Conservation (phyloP, 2,113 vertebrate genomes). For the Willisornis vidua region DNA sequence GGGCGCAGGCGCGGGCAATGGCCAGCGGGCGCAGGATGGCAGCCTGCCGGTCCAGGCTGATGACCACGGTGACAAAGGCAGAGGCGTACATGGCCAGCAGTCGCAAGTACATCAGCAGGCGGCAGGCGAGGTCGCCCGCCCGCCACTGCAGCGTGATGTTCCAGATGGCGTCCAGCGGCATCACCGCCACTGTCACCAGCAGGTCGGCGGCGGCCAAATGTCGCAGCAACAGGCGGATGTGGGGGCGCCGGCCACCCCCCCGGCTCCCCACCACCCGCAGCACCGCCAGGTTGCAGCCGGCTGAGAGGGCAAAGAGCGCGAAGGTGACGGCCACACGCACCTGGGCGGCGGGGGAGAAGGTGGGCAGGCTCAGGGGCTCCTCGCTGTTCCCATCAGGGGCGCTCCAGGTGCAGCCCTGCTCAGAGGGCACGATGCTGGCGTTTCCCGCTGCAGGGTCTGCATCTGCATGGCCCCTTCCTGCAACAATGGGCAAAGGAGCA, state of each 20-base stretch:
- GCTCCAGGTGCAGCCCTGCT: neutral
- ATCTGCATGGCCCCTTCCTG: neutral
- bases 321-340: constrained; percentile 83
- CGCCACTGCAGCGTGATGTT: constrained; percentile 89
- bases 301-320: constrained; percentile 74
- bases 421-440: fast-evolving
- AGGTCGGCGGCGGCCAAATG: constrained; percentile 85
- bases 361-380: constrained; percentile 74
- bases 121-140: constrained; percentile 81
- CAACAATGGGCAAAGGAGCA: neutral
- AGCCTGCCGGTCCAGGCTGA: constrained; percentile 85
- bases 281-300: constrained; percentile 79
- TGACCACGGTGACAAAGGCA: constrained; percentile 85
- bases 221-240: constrained; percentile 82
- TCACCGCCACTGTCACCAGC: constrained; percentile 84
- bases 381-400: neutral
- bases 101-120: constrained; percentile 86
- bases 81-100: constrained; percentile 88
- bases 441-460: neutral
- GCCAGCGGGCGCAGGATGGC: constrained; percentile 85
- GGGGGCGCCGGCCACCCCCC: constrained; percentile 73
- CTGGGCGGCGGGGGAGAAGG: constrained; percentile 85
- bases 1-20: constrained; percentile 76
- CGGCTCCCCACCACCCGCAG: constrained; percentile 74
- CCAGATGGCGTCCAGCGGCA: constrained; percentile 87